Conservation (phyloP, 2,797 vertebrate genomes). For the Sibirionetta formosa region DNA sequence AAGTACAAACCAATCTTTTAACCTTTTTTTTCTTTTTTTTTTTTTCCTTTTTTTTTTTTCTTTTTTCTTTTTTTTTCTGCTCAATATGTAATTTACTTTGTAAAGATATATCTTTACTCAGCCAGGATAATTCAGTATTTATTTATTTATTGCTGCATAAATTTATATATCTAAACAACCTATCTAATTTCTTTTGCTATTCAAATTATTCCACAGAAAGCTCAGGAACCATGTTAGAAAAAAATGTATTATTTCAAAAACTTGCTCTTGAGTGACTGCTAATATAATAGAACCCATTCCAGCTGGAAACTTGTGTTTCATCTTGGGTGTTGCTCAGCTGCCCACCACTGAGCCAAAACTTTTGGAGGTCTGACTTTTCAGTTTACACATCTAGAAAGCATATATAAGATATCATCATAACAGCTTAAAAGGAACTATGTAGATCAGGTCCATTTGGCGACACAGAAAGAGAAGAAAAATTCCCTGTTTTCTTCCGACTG, state of each 20-base stretch:
- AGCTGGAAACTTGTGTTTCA: conserved; percentile 20
- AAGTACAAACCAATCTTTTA: too few relatives aligned
- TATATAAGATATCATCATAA: neutral
- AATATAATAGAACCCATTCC: neutral
- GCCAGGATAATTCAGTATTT: neutral
- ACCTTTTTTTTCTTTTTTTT: too few relatives aligned
- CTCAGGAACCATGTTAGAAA: neutral
- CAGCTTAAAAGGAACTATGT: neutral
- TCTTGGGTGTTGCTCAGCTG: neutral
- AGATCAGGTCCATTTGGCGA: neutral
- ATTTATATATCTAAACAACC: neutral
- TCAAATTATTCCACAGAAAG: neutral
- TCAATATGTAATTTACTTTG: neutral
- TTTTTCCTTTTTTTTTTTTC: too few relatives aligned
- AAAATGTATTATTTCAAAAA: conserved; percentile 33
- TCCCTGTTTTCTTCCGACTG: conserved; percentile 17
- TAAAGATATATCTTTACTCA: neutral
- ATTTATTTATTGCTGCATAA: neutral
- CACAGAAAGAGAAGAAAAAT: conserved; percentile 41
- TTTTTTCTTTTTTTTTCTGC: neutral
- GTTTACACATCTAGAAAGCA: neutral
- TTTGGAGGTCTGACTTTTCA: conserved; percentile 22
- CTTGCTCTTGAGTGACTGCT: conserved; percentile 67
- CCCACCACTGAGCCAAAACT: neutral
- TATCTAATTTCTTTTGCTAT: neutral